phyloP scores from a whole-genome alignment of 2,113 vertebrate species.

The Mirza zaza region DNA sequence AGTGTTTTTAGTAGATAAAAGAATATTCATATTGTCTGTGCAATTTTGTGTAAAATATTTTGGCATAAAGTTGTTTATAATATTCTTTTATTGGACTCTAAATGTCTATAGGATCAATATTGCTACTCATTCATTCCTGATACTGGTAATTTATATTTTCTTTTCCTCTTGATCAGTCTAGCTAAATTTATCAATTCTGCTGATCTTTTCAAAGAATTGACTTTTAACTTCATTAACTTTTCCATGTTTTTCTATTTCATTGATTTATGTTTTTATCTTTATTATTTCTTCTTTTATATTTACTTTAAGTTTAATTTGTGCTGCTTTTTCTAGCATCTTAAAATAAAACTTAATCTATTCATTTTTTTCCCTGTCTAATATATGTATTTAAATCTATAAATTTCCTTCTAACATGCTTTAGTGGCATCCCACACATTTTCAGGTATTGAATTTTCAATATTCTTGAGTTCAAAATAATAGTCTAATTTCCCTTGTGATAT shows the following conservation, averaged over 20 bases:
- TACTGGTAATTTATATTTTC: neutral
- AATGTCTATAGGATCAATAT: neutral
- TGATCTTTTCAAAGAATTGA: neutral
- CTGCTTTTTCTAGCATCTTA: neutral
- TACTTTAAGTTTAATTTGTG: neutral
- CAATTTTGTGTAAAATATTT: neutral
- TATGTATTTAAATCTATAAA: neutral
- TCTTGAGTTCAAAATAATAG: neutral
- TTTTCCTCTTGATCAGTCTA: neutral
- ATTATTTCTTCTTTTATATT: neutral
- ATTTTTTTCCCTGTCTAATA: neutral
- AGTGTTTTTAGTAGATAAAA: neutral
- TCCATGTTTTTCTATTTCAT: neutral
- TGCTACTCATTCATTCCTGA: neutral
- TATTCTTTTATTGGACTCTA: neutral
- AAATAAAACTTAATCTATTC: neutral
- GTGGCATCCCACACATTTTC: neutral
- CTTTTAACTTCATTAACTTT: conserved; percentile 23
- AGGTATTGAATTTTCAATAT: conserved; percentile 32
- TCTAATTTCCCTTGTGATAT: conserved; percentile 23
- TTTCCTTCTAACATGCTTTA: neutral
- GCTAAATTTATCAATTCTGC: neutral
- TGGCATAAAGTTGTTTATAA: neutral
- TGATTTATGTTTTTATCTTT: conserved; percentile 23
- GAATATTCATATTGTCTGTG: neutral